Base-by-base conservation (phyloP, 2,113 vertebrate genomes). In the Eurypyga helias region DNA sequence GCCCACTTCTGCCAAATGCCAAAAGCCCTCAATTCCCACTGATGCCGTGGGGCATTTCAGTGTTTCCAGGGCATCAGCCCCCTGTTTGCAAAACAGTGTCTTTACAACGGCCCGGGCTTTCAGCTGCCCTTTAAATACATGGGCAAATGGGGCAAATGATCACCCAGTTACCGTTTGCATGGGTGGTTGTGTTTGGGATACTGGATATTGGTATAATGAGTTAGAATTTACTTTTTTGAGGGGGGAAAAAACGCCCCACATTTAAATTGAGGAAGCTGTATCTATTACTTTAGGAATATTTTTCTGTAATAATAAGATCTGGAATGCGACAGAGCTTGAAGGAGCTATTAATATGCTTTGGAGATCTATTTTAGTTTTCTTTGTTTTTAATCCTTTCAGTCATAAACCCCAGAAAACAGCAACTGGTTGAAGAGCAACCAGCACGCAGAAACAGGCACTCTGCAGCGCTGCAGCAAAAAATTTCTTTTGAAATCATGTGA, bases 371-470 rank as follows among this genome's bases (percentile, higher is more conserved):
- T 95, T 93, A 54, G 45, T 91, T 84, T 86, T 85, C 69, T 90
- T 89, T 90, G 83, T 7, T 93, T 95, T 91, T 91, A 94, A 95
- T 95, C 71, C 81, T 97, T 97, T 83, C 64, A 69, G 58, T 90
- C 73, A 28, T 90, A 89, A 87, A 91, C 93, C 52, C 62, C 91
- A 96, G 73, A 90, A 94, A 96, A 66, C 48, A 80, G 51, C 67
- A 84, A 77, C 69, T 62, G 81, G 54, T 84, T 72, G 65, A 95
- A 70, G 49, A 93, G 20, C 71, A 85, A 31, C 19, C 25, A 57
- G 29, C 33, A 31, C 86, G 66, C 3, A 7, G 70, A 82, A 73
- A 43, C 73, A 72, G 45, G 13, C 79, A 54, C 41, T 67, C 57
- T 33, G 48, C 60, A 71, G 75, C 46, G 21, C 76, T 89, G 80